These are phyloP conservation scores for Torymus auratus DNA, from an alignment of 2,888 invertebrate species.

Conservation along the genomic window DNA sequence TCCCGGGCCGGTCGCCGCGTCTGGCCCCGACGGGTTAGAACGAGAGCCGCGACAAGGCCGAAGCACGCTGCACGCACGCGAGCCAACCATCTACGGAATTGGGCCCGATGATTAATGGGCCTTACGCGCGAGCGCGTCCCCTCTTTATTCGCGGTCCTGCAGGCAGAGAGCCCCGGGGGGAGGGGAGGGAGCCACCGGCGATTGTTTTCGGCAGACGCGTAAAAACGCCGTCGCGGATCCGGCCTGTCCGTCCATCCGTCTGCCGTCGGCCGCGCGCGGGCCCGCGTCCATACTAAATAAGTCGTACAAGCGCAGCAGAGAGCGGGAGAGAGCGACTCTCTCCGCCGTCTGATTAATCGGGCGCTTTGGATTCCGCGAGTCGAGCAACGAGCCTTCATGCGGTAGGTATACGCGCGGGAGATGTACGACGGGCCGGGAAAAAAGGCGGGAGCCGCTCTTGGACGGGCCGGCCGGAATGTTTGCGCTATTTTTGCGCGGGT, in stretches of 20 bases:
- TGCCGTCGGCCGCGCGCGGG: conserved; percentile 56
- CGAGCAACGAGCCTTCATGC: too few species aligned
- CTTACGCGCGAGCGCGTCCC: neutral
- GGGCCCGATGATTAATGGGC: conserved; percentile 75
- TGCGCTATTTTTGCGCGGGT: conserved; percentile 33
- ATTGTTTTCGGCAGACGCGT: conserved; percentile 69
- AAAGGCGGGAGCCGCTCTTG: neutral
- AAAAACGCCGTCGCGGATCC: conserved; percentile 71
- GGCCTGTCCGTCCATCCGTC: conserved; percentile 44
- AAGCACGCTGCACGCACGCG: conserved; percentile 69
- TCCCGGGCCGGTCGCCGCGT: neutral
- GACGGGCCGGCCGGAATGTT: neutral
- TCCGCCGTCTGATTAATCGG: conserved; percentile 59
- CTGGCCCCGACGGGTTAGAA: conserved; percentile 10
- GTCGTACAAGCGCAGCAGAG: conserved; percentile 55
- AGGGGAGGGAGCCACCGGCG: conserved; percentile 34
- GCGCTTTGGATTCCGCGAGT: conserved; percentile 58
- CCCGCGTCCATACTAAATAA: conserved; percentile 64
- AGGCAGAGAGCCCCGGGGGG: conserved; percentile 4
- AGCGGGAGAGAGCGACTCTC: neutral
- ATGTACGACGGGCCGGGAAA: conserved; percentile 38
- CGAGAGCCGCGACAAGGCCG: conserved; percentile 20
- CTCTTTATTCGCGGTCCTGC: neutral
- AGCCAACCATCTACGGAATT: conserved; percentile 76
- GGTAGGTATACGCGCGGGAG: too few species aligned